Base-by-base conservation (phyloP, 2,113 vertebrate genomes). In the Balaeniceps rex region DNA sequence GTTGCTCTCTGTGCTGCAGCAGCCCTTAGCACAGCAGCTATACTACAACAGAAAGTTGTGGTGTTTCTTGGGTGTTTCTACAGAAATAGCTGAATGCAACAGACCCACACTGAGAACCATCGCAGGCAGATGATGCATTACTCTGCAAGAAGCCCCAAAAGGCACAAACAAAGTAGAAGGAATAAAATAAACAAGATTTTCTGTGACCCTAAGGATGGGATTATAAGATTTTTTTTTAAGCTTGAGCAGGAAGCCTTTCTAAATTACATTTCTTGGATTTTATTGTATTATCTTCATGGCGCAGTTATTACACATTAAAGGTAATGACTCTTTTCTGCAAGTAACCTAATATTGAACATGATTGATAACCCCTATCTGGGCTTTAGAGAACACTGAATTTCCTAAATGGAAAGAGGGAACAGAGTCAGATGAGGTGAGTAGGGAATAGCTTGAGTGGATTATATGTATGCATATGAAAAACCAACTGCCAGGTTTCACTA, bases 251-350 rank as follows among this genome's bases (percentile, higher is more conserved):
- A 98, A 98, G 95, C 96, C 97, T 94, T 94, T 91, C 92, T 95
- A 97, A 98, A 98, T 98, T 97, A 94, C 95, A 97, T 98, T 98
- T 97, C 97, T 98, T 87, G 15, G 87, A 95, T 98, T 97, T 98
- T 97, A 98, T 98, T 96, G 83, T 96, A 97, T 98, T 98, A 98
- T 92, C 96, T 97, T 97, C 92, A 94, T 94, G 93, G 96, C 93
- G 88, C 96, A 91, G 98, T 97, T 98, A 98, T 98, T 98, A 98
- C 97, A 98, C 97, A 97, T 97, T 98, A 97, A 98, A 97, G 97
- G 94, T 98, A 98, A 98, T 97, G 97, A 98, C 96, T 98, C 94
- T 95, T 94, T 95, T 97, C 97, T 97, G 88, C 94, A 95, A 97
- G 97, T 98, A 98, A 98, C 97, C 95, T 96, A 97, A 98, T 97